These are phyloP conservation scores for Chrysolina americana DNA, from an alignment of 2,888 invertebrate species.

Conservation along the genomic window DNA sequence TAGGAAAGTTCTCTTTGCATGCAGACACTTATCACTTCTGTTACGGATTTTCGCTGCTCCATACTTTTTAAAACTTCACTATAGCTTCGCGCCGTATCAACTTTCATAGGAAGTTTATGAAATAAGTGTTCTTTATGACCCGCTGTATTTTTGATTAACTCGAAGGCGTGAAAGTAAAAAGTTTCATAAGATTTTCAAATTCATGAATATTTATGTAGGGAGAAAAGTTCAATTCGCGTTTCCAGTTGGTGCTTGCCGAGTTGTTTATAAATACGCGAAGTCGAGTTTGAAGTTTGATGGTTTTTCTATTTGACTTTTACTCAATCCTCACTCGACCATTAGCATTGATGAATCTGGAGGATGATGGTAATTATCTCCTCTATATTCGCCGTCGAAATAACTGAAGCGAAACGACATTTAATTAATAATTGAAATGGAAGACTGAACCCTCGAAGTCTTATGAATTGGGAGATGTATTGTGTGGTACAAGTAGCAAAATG, in stretches of 20 bases:
- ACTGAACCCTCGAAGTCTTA: no score
- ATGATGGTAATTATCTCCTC: no score
- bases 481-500: no score
- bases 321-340: neutral
- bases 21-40: slow-evolving; percentile 37
- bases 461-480: no score
- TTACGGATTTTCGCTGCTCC: slow-evolving; percentile 36
- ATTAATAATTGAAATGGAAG: no score
- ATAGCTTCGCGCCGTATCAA: slow-evolving; percentile 31
- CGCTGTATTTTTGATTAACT: slow-evolving; percentile 40
- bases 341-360: neutral
- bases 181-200: slow-evolving; percentile 38
- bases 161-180: slow-evolving; percentile 34
- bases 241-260: neutral
- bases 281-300: slow-evolving; percentile 15
- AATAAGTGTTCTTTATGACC: slow-evolving; percentile 41
- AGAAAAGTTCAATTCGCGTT: slow-evolving; percentile 21
- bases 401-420: no score
- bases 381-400: no score
- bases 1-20: slow-evolving; percentile 32
- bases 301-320: neutral
- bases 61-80: slow-evolving; percentile 36
- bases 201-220: slow-evolving; percentile 36
- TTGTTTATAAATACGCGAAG: slow-evolving; percentile 24
- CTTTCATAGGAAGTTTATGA: slow-evolving; percentile 35